These are phyloP conservation scores for Drosophila kanapiae DNA, from an alignment of 1,140 invertebrate genomes.

Conservation along the genomic window DNA sequence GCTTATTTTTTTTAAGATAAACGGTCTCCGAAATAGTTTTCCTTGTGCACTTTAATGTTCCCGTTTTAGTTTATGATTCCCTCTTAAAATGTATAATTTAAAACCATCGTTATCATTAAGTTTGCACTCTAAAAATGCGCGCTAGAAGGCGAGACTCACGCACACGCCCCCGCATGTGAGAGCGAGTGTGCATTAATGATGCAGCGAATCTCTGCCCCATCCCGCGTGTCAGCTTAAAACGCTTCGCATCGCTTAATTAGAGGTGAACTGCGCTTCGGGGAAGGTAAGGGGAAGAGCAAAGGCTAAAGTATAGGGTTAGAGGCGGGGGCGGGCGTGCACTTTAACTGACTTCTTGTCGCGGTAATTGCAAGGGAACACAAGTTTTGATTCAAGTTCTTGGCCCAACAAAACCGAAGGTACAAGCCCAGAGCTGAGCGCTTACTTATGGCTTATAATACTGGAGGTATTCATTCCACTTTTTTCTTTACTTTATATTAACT, in stretches of 20 bases:
- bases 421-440: slow-evolving; percentile 27
- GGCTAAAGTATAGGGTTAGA: not conserved
- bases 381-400: slow-evolving; percentile 79
- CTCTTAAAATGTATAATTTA: slow-evolving; percentile 7
- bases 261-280: slow-evolving; percentile 40
- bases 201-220: slow-evolving; percentile 46
- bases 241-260: slow-evolving; percentile 69
- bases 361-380: slow-evolving; percentile 67
- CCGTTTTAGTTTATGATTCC: not conserved
- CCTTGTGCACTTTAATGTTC: slow-evolving; percentile 2
- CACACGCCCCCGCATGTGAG: not conserved
- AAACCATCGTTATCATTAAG: not conserved
- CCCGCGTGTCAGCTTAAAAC: slow-evolving; percentile 50
- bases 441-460: too few species aligned
- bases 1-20: not conserved
- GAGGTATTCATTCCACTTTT: too few species aligned
- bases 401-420: not conserved
- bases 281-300: not conserved
- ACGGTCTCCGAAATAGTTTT: not conserved
- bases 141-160: not conserved
- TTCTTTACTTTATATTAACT: too few species aligned
- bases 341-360: slow-evolving; percentile 68
- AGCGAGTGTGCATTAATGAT: slow-evolving; percentile 73
- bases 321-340: slow-evolving; percentile 32
- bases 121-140: slow-evolving; percentile 6